Conservation (phyloP, 1,140 invertebrate species). For the Drosophila athabasca region DNA sequence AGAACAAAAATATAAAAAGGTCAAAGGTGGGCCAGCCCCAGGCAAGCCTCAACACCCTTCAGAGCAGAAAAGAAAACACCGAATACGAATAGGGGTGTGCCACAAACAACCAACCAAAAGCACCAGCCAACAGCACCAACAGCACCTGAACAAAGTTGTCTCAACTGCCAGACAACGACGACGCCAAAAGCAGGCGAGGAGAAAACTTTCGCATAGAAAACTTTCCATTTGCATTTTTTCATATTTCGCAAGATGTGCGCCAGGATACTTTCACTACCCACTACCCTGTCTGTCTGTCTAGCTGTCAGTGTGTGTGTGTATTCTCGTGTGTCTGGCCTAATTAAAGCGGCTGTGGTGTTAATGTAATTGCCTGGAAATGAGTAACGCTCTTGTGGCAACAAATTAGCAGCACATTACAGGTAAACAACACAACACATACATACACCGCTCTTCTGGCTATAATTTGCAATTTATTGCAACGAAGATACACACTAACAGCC, state of each 20-base stretch:
- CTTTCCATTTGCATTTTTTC: conserved; percentile 59
- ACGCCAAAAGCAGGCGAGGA: conserved; percentile 28
- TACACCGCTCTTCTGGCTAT: conserved; percentile 1
- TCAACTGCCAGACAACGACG: conserved; percentile 44
- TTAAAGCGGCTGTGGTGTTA: conserved; percentile 39
- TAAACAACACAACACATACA: conserved; percentile 37
- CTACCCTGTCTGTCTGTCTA: background rate
- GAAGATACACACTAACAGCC: background rate
- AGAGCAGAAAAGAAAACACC: conserved; percentile 24
- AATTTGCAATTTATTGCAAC: conserved; percentile 36
- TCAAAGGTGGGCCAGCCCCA: conserved; percentile 60
- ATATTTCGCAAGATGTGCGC: conserved; percentile 40
- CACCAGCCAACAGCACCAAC: conserved; percentile 7
- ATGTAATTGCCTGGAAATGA: conserved; percentile 48
- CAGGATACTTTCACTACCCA: conserved; percentile 35
- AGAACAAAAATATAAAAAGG: conserved; percentile 58
- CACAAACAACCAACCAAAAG: conserved; percentile 37
- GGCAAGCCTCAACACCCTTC: conserved; percentile 47
- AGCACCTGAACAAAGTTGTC: conserved; percentile 70
- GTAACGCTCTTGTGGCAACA: conserved; percentile 40
- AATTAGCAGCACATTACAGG: conserved; percentile 60
- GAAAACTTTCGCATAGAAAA: conserved; percentile 36
- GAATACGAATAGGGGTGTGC: conserved; percentile 32
- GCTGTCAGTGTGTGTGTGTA: background rate
- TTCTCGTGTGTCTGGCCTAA: conserved; percentile 25